Evolutionary conservation across 2,797 vertebrate species (phyloP), one percentile per base, ranked within the genome.

Genomic region (Falco rusticolus): DNA sequence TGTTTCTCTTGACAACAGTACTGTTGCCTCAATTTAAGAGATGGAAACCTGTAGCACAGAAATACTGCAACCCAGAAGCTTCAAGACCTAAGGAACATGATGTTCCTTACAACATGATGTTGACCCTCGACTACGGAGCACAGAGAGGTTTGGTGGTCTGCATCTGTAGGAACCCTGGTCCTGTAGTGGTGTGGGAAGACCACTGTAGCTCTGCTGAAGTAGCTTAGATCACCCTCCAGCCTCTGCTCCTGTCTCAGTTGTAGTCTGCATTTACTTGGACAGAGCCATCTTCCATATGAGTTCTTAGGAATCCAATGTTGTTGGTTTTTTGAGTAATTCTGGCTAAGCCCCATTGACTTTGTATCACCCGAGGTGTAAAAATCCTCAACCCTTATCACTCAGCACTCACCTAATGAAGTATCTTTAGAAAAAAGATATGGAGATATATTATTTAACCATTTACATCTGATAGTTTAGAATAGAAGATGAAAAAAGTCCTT

Each of bases 71-170:
- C 6, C 10, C 18, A 80, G 41, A 47, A 84, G 12, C 41, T 72
- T 84, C 51, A 82, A 74, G n/a, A 63, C 14, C 31, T 29, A 65
- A 16, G 47, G 31, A 84, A 33, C 5, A 22, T 7, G 13, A 41
- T 41, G 39, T 41, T 41, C 39, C 39, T 41, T 41, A 41, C 39
- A 41, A 34, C 11, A 6, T n/a, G 24, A 66, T 24, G 13, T 31
- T 4, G 8, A n/a, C 13, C 5, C 7, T 82, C 3, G 1, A 8
- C 20, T 19, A 3, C 3, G 47, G n/a, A 78, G 54, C 22, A 33
- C 22, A 54, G 22, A n/a, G 26, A 43, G 34, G 10, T 66, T 39
- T 60, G n/a, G 21, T 39, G 50, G 13, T 54, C 11, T 61, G 10
- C 9, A 53, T 12, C 50, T 75, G 28, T 8, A 43, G 13, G 16